These are phyloP conservation scores for Conus ventricosus DNA, from an alignment of 1,140 invertebrate species.

Conservation along the genomic window DNA sequence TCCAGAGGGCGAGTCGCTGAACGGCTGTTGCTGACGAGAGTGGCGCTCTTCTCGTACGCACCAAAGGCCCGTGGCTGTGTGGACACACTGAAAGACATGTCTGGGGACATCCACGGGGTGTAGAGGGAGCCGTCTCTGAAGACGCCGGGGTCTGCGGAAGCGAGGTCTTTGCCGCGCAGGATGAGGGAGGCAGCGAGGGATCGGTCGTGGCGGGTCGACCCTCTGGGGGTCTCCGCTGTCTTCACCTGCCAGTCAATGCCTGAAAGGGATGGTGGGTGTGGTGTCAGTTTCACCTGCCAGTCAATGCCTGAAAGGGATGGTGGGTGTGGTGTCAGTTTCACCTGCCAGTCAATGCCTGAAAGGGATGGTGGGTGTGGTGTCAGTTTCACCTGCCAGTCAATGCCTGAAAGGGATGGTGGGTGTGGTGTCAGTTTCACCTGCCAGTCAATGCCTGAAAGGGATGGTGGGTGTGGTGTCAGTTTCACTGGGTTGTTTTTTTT, in stretches of 20 bases:
- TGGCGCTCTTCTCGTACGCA: conserved; percentile 71
- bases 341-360: conserved; percentile 72
- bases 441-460: conserved; percentile 72
- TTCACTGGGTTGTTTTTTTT: no score
- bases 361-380: conserved; percentile 5
- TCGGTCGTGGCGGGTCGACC: conserved; percentile 53
- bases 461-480: background rate
- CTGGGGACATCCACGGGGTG: conserved; percentile 64
- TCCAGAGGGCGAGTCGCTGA: conserved; percentile 62
- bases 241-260: conserved; percentile 73
- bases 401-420: conserved; percentile 58
- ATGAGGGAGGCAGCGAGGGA: conserved; percentile 68
- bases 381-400: conserved; percentile 72
- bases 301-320: conserved; percentile 66
- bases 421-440: conserved; percentile 54
- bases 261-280: conserved; percentile 42
- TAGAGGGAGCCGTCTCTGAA: conserved; percentile 69
- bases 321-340: conserved; percentile 45
- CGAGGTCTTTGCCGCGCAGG: conserved; percentile 66
- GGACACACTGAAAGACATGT: conserved; percentile 51
- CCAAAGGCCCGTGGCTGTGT: conserved; percentile 63
- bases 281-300: conserved; percentile 55
- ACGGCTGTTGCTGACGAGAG: conserved; percentile 70
- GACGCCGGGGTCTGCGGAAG: conserved; percentile 48
- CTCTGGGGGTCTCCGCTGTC: conserved; percentile 50